phyloP scores from a whole-genome alignment of 2,888 invertebrate genomes.

The Aleiodes testaceus region DNA sequence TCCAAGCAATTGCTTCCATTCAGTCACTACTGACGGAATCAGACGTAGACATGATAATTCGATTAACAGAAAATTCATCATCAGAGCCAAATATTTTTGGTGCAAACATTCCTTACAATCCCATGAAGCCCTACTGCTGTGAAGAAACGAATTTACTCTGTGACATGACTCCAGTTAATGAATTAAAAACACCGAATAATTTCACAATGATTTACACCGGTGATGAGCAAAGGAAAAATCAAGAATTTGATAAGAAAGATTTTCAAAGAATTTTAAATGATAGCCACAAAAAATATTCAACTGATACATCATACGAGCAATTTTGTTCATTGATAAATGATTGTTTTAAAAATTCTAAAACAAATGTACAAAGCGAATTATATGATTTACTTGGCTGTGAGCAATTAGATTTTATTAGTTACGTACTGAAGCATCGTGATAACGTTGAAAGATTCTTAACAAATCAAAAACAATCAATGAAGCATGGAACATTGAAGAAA shows the following conservation, averaged over 20 bases:
- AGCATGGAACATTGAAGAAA: conserved; percentile 60
- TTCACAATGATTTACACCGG: conserved; percentile 61
- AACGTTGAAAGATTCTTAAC: conserved; percentile 55
- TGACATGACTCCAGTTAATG: conserved; percentile 57
- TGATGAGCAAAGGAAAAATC: conserved; percentile 23
- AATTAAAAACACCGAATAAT: conserved; percentile 54
- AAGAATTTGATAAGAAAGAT: conserved; percentile 77
- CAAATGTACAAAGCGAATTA: conserved; percentile 85
- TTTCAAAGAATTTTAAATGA: conserved; percentile 75
- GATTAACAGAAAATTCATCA: conserved; percentile 12
- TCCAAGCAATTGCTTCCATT: conserved; percentile 68
- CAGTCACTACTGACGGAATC: conserved; percentile 58
- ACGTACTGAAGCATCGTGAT: conserved; percentile 63
- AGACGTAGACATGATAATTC: conserved; percentile 55
- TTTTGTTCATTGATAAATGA: conserved; percentile 77
- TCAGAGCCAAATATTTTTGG: conserved; percentile 55
- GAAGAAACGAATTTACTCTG: conserved; percentile 57
- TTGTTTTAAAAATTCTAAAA: conserved; percentile 74
- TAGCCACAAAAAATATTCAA: conserved; percentile 72
- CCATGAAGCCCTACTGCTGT: conserved; percentile 57
- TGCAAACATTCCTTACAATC: conserved; percentile 58
- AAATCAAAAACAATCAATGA: conserved; percentile 52
- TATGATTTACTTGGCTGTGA: conserved; percentile 94
- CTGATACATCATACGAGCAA: conserved; percentile 76
- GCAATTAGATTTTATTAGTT: conserved; percentile 67